phyloP scores from a whole-genome alignment of 2,113 vertebrate genomes.

The Nothocercus nigrocapillus region DNA sequence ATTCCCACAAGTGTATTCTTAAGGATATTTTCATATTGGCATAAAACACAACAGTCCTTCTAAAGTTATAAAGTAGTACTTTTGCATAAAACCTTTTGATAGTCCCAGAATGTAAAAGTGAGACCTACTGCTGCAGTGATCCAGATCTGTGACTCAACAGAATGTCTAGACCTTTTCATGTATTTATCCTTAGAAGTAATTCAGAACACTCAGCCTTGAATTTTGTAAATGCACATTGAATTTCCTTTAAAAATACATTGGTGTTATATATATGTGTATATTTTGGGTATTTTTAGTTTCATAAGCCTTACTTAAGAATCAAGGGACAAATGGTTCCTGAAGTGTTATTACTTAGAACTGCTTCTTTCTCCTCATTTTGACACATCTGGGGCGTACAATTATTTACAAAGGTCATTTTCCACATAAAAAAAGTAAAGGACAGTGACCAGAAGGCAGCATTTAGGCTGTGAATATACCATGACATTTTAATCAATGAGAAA shows the following conservation, averaged over 20 bases:
- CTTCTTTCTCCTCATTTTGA: slow-evolving; percentile 73
- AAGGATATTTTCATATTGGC: not conserved
- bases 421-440: slow-evolving; percentile 60
- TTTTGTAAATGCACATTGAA: not conserved
- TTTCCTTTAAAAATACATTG: not conserved
- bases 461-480: slow-evolving; percentile 76
- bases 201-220: not conserved
- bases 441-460: slow-evolving; percentile 77
- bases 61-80: not conserved
- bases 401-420: slow-evolving; percentile 81
- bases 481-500: slow-evolving; percentile 81
- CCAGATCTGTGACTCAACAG: not conserved
- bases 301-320: not conserved
- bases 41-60: not conserved
- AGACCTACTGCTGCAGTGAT: not conserved
- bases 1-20: not conserved
- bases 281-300: slow-evolving; percentile 4
- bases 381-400: slow-evolving; percentile 79
- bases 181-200: not conserved
- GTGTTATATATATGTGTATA: not conserved
- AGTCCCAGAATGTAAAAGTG: not conserved
- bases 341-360: slow-evolving; percentile 59
- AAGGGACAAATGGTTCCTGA: slow-evolving; percentile 45
- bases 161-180: not conserved
- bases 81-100: not conserved